Percentiles rank a stretch among this genome's conserved stretches.
These are phyloP conservation scores for Ophion ellenae DNA, from an alignment of 2,888 invertebrate genomes.

Conservation along the genomic window DNA sequence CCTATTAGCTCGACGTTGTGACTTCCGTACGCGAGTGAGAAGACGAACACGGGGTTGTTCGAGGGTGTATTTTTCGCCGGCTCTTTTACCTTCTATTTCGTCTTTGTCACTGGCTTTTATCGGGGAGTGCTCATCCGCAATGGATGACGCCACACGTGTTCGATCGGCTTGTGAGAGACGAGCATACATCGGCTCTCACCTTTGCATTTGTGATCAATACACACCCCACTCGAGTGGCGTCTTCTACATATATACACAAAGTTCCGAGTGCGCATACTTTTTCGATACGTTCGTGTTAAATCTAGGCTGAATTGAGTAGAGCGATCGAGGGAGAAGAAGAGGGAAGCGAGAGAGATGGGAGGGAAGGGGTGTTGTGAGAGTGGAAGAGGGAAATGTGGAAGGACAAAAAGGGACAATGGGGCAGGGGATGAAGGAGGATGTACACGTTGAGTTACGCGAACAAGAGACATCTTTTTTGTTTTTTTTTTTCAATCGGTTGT, in stretches of 20 bases:
- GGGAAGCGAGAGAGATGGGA: slow-evolving; percentile 17
- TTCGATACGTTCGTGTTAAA: slow-evolving; percentile 63
- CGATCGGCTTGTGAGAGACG: slow-evolving; percentile 46
- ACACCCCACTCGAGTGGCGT: slow-evolving; percentile 36
- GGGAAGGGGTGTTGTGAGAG: not conserved
- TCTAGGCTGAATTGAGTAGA: slow-evolving; percentile 64
- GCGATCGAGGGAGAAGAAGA: slow-evolving; percentile 21
- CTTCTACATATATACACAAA: slow-evolving; percentile 30
- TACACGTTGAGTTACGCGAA: slow-evolving; percentile 18
- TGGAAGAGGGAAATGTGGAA: slow-evolving; percentile 6
- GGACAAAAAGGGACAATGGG: not conserved
- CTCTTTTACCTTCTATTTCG: slow-evolving; percentile 8
- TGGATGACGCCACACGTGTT: slow-evolving; percentile 52
- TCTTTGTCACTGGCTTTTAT: slow-evolving; percentile 55
- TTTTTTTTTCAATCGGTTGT: slow-evolving; percentile 16
- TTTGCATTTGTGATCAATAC: slow-evolving; percentile 13
- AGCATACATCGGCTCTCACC: slow-evolving; percentile 20
- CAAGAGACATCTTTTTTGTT: slow-evolving; percentile 9
- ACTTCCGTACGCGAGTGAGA: not conserved
- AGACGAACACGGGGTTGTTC: not conserved
- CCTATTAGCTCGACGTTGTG: not conserved
- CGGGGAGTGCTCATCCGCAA: slow-evolving; percentile 57
- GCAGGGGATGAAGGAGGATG: not conserved
- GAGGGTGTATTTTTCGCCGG: not conserved
- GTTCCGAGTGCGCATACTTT: slow-evolving; percentile 40